These are phyloP conservation scores for Nannoperca obscura DNA, from an alignment of 2,797 vertebrate species.

Conservation along the genomic window DNA sequence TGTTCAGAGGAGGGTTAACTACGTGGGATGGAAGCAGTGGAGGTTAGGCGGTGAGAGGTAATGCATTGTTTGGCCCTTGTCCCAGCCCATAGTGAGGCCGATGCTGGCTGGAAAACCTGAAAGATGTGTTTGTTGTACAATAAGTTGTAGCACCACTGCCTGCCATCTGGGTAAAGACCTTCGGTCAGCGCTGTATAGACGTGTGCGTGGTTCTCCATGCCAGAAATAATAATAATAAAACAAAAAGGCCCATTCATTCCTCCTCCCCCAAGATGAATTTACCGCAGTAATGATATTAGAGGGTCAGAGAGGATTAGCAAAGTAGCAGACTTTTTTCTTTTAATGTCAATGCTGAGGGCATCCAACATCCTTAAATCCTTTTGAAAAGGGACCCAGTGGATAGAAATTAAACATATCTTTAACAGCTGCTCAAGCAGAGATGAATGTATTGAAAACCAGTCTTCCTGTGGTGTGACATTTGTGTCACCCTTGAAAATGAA, in stretches of 20 bases:
- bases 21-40: constrained; percentile 66
- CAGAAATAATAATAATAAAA: constrained; percentile 89
- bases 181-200: constrained; percentile 79
- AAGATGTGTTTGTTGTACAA: constrained; percentile 86
- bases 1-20: constrained; percentile 64
- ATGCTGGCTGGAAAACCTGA: constrained; percentile 71
- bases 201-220: constrained; percentile 72
- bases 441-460: constrained; percentile 23
- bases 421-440: constrained; percentile 50
- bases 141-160: constrained; percentile 79
- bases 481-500: constrained; percentile 47
- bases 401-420: constrained; percentile 58
- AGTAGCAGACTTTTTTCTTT: constrained; percentile 68
- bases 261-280: constrained; percentile 81
- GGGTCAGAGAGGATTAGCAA: constrained; percentile 80
- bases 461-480: constrained; percentile 57
- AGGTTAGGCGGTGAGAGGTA: constrained; percentile 79
- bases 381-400: constrained; percentile 68
- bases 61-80: constrained; percentile 76
- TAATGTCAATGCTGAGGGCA: constrained; percentile 74
- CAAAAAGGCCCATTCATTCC: constrained; percentile 82
- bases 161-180: constrained; percentile 85
- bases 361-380: constrained; percentile 78
- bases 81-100: constrained; percentile 73
- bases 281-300: constrained; percentile 83